phyloP scores from a whole-genome alignment of 2,113 vertebrate genomes.

The Pangasianodon hypophthalmus region DNA sequence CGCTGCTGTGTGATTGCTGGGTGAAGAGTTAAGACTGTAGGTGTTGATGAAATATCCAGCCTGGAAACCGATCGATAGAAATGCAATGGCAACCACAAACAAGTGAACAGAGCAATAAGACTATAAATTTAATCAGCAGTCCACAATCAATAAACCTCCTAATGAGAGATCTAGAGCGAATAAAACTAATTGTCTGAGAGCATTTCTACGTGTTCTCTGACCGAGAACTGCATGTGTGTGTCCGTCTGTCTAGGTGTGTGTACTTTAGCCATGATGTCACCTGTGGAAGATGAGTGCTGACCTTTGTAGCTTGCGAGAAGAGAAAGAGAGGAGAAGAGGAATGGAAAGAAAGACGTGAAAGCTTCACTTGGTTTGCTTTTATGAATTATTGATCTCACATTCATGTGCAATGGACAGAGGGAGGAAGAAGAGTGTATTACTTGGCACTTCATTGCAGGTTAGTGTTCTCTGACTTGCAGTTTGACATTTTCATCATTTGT shows the following conservation, averaged over 20 bases:
- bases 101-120: neutral
- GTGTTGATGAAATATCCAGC: conserved; percentile 7
- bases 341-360: neutral
- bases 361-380: conserved; percentile 57
- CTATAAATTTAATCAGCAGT: conserved; percentile 8
- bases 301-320: neutral
- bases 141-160: neutral
- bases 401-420: conserved; percentile 5
- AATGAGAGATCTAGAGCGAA: conserved; percentile 6
- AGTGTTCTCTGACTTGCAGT: neutral
- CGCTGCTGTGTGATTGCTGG: neutral
- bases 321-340: neutral
- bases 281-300: neutral
- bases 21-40: neutral
- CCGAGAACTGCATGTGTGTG: neutral
- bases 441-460: neutral
- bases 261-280: neutral
- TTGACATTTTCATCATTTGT: neutral
- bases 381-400: conserved; percentile 58
- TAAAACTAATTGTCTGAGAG: neutral
- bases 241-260: neutral
- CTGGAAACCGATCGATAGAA: neutral
- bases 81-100: conserved; percentile 2
- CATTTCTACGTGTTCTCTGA: too few relatives aligned
- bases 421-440: neutral